These are phyloP conservation scores for Sepiola atlantica DNA, from an alignment of 2,888 invertebrate genomes.

Conservation along the genomic window DNA sequence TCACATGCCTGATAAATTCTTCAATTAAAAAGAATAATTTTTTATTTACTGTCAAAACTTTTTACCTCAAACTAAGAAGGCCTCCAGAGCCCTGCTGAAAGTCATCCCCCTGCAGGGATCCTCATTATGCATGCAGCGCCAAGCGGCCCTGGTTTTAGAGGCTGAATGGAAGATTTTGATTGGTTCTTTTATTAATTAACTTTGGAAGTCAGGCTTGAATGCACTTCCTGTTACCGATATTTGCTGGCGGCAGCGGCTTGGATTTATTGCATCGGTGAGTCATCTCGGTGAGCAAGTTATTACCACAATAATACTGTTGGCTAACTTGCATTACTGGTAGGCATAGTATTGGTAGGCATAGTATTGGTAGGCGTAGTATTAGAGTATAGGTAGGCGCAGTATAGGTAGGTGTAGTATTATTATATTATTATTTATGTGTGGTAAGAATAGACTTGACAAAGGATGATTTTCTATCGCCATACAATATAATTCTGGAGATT, in stretches of 20 bases:
- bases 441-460: neutral
- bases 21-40: too few species aligned
- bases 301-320: neutral
- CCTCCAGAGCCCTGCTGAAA: too few species aligned
- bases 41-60: too few species aligned
- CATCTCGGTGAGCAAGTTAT: neutral
- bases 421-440: neutral
- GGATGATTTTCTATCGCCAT: neutral
- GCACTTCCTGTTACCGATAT: neutral
- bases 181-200: neutral
- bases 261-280: neutral
- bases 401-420: too few species aligned
- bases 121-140: too few species aligned
- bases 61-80: too few species aligned
- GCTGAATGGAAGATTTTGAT: neutral
- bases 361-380: too few species aligned
- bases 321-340: neutral
- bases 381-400: too few species aligned
- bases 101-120: too few species aligned
- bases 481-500: neutral
- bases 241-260: neutral
- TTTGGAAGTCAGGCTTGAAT: slow-evolving; percentile 32
- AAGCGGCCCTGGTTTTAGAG: too few species aligned
- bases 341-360: too few species aligned
- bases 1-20: too few species aligned